Base-by-base conservation (phyloP, 2,888 invertebrate genomes). In the Limnephilus auricula region DNA sequence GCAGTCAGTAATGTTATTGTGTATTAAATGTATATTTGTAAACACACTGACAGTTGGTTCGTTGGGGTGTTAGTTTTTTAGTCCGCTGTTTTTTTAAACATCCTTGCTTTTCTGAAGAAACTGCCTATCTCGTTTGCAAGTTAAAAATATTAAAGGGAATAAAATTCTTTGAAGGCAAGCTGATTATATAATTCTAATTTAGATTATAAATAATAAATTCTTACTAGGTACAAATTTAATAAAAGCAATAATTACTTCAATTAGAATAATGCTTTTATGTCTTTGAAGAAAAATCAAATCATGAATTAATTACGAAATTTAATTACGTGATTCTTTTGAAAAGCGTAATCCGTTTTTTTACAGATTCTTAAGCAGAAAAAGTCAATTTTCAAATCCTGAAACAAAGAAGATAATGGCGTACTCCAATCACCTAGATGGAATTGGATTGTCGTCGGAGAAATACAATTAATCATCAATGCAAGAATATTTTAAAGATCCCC, bases 381-480 rank as follows among this genome's bases (percentile, higher is more conserved):
- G 82, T 25, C 18, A 34, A 82, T 82, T 37, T 32, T 82, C 82
- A 37, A 82, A 13, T 34, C 12, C 34, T 82, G 34, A 34, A 82
- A 82, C 82, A 82, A 82, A 82, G 82, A 37, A 34, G 34, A 82
- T 37, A 37, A 37, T 37, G 34, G 34, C 32, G 34, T 25, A 25
- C 82, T 82, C 34, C 82, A 82, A 82, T 82, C 82, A 34, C n/a
- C 25, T n/a, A 65, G 34, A 82, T 82, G 2, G 82, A 37, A 82
- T 82, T 82, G 82, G 34, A 82, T 32, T 32, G 32, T 82, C 34
- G 32, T 18, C 82, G 25, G 34, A 32, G 25, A 82, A 82, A 82
- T 34, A 82, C 82, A 34, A 82, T 82, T 82, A 34, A 34, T 82
- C 34, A 34, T 82, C 82, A 82, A 82, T 82, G 82, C 34, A 82